Conservation (phyloP, 2,113 vertebrate genomes). For the Piprites chloris region DNA sequence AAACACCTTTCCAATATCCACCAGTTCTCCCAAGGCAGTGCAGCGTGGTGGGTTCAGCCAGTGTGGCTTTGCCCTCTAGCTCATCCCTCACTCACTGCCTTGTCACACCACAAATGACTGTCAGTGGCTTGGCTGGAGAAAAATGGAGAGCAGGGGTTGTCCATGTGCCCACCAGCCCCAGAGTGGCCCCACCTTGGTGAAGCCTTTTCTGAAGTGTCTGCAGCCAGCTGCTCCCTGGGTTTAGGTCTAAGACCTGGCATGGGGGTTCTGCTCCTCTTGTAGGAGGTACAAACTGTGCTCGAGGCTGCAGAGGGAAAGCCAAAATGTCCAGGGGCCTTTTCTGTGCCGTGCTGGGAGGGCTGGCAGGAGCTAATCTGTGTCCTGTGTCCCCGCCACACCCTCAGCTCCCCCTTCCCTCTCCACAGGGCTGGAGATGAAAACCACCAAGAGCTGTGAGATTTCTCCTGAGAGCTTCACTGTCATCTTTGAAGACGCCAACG, state of each 20-base stretch:
- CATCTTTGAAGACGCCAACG: neutral
- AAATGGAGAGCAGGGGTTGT: neutral
- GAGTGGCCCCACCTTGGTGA: neutral
- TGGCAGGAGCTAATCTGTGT: neutral
- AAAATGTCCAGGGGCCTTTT: neutral
- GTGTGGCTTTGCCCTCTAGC: fast-evolving
- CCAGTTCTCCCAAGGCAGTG: neutral
- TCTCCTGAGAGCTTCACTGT: fast-evolving
- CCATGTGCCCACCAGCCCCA: fast-evolving
- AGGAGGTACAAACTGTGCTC: neutral
- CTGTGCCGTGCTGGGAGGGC: fast-evolving
- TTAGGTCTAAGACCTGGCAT: neutral
- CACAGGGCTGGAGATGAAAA: constrained; percentile 10
- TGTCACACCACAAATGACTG: neutral
- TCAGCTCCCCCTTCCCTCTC: neutral
- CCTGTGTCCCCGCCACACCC: neutral
- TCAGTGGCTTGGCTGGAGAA: neutral
- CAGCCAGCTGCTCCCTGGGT: neutral
- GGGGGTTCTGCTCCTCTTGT: neutral
- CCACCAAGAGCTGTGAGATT: neutral
- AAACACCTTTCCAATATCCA: neutral
- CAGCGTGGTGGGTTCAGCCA: neutral
- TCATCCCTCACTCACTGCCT: neutral
- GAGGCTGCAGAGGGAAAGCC: neutral
- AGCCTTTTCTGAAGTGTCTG: neutral